A percentile compares a stretch with the other conserved stretches of the same genome.
phyloP scores from a whole-genome alignment of 2,797 vertebrate species.

The Danio aesculapii region DNA sequence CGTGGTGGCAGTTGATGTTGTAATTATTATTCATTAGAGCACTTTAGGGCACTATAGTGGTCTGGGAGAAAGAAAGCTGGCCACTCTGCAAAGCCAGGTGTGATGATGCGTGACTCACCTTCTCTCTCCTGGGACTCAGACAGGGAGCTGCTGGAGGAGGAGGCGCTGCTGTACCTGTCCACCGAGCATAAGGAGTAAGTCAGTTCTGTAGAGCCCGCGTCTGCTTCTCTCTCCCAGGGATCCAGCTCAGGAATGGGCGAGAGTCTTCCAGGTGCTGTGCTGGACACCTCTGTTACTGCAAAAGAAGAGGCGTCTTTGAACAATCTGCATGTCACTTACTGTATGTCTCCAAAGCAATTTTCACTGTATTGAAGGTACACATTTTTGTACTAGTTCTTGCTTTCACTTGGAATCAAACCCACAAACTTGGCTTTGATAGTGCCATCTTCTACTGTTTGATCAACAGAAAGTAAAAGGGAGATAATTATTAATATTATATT shows the following conservation, averaged over 20 bases:
- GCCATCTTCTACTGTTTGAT: no score
- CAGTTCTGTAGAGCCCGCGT: slow-evolving; percentile 72
- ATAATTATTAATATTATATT: no score
- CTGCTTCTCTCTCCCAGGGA: slow-evolving; percentile 70
- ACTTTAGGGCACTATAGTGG: neutral
- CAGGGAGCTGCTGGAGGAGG: slow-evolving; percentile 81
- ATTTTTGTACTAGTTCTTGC: no score
- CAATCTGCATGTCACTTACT: neutral
- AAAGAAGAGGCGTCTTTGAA: neutral
- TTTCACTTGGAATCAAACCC: no score
- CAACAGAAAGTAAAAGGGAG: no score
- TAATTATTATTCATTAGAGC: slow-evolving; percentile 19
- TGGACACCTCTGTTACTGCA: slow-evolving; percentile 62
- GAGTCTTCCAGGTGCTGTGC: slow-evolving; percentile 60
- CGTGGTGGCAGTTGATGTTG: neutral
- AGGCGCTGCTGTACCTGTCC: slow-evolving; percentile 81
- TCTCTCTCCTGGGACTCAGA: slow-evolving; percentile 81
- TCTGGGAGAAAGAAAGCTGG: slow-evolving; percentile 1
- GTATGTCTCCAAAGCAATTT: no score
- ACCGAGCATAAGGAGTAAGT: slow-evolving; percentile 80
- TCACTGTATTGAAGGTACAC: no score
- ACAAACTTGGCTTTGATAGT: no score
- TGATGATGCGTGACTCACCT: slow-evolving; percentile 79
- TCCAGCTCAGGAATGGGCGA: slow-evolving; percentile 70
- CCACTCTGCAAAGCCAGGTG: slow-evolving; percentile 10